Evolutionary conservation across 2,797 vertebrate genomes (phyloP).

Genomic region (Cephalopachus bancanus): DNA sequence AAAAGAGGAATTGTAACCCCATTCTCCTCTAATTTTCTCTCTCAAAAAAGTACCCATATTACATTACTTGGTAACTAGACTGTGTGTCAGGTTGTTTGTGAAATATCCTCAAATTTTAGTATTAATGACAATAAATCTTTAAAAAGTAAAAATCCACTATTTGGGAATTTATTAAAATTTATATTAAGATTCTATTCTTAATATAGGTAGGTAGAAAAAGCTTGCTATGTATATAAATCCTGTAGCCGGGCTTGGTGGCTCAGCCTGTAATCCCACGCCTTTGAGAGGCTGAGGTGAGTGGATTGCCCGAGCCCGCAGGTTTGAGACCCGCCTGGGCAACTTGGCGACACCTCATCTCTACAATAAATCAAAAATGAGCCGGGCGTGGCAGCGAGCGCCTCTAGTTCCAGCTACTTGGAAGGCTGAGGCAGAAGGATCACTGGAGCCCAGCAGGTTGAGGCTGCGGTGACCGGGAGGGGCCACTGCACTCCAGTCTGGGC

Average conservation of each 20-base stretch:
- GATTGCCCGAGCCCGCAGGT: too few relatives aligned
- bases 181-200: not conserved
- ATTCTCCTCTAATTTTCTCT: not conserved
- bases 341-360: too few relatives aligned
- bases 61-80: not conserved
- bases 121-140: not conserved
- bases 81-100: not conserved
- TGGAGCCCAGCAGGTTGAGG: too few relatives aligned
- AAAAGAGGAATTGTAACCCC: not conserved
- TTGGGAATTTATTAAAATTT: slow-evolving; percentile 12
- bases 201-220: not conserved
- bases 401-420: too few relatives aligned
- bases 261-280: too few relatives aligned
- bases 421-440: too few relatives aligned
- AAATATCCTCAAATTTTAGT: not conserved
- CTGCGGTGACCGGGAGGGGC: too few relatives aligned
- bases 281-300: too few relatives aligned
- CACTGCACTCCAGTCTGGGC: too few relatives aligned
- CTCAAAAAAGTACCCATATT: not conserved
- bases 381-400: too few relatives aligned
- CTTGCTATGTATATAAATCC: not conserved
- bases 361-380: too few relatives aligned
- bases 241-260: not conserved
- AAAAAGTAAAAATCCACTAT: not conserved
- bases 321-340: too few relatives aligned